A percentile compares a stretch with the other conserved stretches of the same genome.
Conservation (phyloP, 2,113 vertebrate species). For the Tetraodon nigroviridis region DNA sequence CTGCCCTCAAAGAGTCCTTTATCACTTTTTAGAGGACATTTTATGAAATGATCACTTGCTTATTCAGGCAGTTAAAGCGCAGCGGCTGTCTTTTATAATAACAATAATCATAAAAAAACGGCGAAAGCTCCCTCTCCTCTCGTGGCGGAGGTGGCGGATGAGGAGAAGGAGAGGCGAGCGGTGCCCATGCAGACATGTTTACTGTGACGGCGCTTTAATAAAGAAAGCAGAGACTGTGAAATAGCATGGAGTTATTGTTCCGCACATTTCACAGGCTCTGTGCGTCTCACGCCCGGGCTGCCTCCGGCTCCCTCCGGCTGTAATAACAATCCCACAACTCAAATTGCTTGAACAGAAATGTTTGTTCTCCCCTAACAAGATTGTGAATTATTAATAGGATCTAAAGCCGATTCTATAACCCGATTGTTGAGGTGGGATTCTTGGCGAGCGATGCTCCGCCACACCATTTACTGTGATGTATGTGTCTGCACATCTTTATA, state of each 20-base stretch:
- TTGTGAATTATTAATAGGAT: slow-evolving; percentile 82
- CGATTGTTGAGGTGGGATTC: slow-evolving; percentile 78
- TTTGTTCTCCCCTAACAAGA: slow-evolving; percentile 81
- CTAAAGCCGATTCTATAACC: slow-evolving; percentile 74
- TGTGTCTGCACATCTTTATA: slow-evolving; percentile 81
- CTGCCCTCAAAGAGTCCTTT: not conserved
- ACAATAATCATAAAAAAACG: not conserved
- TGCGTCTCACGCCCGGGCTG: not conserved
- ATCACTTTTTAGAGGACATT: not conserved
- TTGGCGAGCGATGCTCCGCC: slow-evolving; percentile 66
- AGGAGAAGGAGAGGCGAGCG: not conserved
- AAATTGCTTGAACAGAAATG: slow-evolving; percentile 79
- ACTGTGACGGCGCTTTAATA: slow-evolving; percentile 75
- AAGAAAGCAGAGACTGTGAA: slow-evolving; percentile 77
- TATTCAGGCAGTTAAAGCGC: not conserved
- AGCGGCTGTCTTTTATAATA: not conserved
- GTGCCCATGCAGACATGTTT: slow-evolving; percentile 53
- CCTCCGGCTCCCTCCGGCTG: slow-evolving; percentile 11
- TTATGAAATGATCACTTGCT: not conserved
- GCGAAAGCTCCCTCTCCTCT: not conserved
- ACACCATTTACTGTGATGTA: slow-evolving; percentile 77
- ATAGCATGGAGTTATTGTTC: slow-evolving; percentile 69
- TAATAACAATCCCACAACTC: slow-evolving; percentile 70
- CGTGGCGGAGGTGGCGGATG: not conserved
- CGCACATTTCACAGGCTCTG: slow-evolving; percentile 56